Evolutionary conservation across 2,113 vertebrate species (phyloP), one percentile per base, ranked within the genome.

Genomic region (Zeus faber): DNA sequence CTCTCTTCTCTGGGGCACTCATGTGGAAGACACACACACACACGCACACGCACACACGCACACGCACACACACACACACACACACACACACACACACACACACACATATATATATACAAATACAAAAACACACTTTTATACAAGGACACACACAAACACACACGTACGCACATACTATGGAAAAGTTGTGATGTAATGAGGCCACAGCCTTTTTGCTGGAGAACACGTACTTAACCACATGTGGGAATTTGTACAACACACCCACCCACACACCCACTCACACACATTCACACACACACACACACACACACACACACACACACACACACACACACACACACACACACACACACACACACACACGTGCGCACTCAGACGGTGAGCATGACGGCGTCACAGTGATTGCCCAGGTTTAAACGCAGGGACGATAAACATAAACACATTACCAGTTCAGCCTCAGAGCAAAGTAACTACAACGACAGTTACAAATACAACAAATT

Each of bases 101-200:
- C 51, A 45, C n/a, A 57, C 44, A 50, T 54, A 48, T 33, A 67
- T 3, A 52, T 7, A 58, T n/a, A 31, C 29, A 31, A 2, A 16
- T 16, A 41, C 39, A 41, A 13, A 41, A 2, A 41, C 39, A 41
- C 39, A 41, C 39, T 16, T 6, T 16, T 3, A 41, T n/a, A 41
- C 39, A 41, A 13, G 17, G 14, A 54, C 18, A 41, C 44, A 46
- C 44, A 24, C 44, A 46, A 20, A 24, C 44, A 66, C 33, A 40
- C 70, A 56, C 45, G 52, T 22, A 75, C 46, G 49, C 31, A 49
- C 11, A 40, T n/a, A 59, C 65, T 29, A 79, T 84, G 79, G 81
- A 86, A 85, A 81, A 84, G 65, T 76, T 21, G 66, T 82, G 75
- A 84, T 66, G 74, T 77, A 80, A 84, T 74, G 79, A 82, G 70